A percentile compares a stretch with the other conserved stretches of the same genome.
These are phyloP conservation scores for Temnothorax unifasciatus DNA, from an alignment of 2,888 invertebrate genomes.

Conservation along the genomic window DNA sequence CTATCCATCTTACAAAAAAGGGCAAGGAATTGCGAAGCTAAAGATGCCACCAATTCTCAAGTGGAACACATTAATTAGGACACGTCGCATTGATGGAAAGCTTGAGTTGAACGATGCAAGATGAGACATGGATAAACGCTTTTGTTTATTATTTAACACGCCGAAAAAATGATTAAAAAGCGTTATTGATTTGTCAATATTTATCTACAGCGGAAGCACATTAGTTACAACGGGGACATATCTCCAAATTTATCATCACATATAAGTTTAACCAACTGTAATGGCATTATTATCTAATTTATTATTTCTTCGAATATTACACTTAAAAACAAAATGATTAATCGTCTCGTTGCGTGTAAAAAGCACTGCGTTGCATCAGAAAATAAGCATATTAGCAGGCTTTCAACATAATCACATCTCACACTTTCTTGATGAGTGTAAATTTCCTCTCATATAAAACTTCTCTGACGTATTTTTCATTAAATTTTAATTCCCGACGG, in stretches of 20 bases:
- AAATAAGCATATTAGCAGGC: background rate
- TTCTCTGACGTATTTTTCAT: background rate
- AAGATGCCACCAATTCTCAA: slow-evolving; percentile 24
- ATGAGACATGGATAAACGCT: background rate
- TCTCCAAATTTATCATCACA: background rate
- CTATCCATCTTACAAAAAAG: slow-evolving; percentile 12
- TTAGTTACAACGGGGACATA: background rate
- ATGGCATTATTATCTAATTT: slow-evolving; percentile 6
- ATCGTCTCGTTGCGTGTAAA: background rate
- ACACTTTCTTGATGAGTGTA: slow-evolving; percentile 4
- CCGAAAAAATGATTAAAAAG: slow-evolving; percentile 11
- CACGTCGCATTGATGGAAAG: background rate
- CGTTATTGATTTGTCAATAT: background rate
- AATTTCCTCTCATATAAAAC: background rate
- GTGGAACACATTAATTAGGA: slow-evolving; percentile 33
- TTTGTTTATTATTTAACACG: background rate
- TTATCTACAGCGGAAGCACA: background rate
- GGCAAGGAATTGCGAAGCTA: background rate
- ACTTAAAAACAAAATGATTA: slow-evolving; percentile 23
- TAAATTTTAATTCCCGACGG: slow-evolving; percentile 5
- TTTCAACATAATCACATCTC: slow-evolving; percentile 19
- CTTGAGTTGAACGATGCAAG: slow-evolving; percentile 19
- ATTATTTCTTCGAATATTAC: slow-evolving; percentile 2
- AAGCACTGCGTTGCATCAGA: background rate
- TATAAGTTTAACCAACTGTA: background rate